A percentile compares a stretch with the other conserved stretches of the same genome.
Evolutionary conservation across 2,797 vertebrate species (phyloP).

Genomic region (Onychomys leucogaster): DNA sequence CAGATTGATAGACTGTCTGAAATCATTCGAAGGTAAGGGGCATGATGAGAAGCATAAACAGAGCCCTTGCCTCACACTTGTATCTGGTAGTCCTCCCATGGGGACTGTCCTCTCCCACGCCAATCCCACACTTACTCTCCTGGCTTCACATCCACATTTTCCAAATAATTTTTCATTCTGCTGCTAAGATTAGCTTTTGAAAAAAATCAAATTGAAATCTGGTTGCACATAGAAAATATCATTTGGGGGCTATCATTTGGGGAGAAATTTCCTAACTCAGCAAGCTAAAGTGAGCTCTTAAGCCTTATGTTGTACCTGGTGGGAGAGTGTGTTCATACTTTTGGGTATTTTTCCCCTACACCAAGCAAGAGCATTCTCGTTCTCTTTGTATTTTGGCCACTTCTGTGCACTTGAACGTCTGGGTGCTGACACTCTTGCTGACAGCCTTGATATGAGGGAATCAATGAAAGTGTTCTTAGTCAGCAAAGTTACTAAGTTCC

Average conservation of each 20-base stretch:
- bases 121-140: not conserved
- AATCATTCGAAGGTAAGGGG: constrained; percentile 43
- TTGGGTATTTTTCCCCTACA: not conserved
- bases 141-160: not conserved
- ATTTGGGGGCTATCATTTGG: not conserved
- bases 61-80: not conserved
- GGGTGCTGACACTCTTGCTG: not conserved
- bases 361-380: not conserved
- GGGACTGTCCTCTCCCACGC: not conserved
- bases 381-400: not conserved
- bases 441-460: not conserved
- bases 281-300: not conserved
- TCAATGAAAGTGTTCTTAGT: constrained; percentile 32
- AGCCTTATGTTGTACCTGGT: not conserved
- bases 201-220: constrained; percentile 51
- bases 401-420: not conserved
- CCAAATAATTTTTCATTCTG: constrained; percentile 41
- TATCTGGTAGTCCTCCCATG: not conserved
- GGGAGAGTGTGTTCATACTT: not conserved
- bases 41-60: not conserved
- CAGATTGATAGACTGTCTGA: constrained; percentile 54
- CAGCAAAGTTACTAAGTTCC: not conserved
- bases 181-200: not conserved
- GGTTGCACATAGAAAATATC: not conserved
- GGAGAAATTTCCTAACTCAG: not conserved